Base-by-base conservation (phyloP, 2,888 invertebrate species). In the Arge pagana region DNA sequence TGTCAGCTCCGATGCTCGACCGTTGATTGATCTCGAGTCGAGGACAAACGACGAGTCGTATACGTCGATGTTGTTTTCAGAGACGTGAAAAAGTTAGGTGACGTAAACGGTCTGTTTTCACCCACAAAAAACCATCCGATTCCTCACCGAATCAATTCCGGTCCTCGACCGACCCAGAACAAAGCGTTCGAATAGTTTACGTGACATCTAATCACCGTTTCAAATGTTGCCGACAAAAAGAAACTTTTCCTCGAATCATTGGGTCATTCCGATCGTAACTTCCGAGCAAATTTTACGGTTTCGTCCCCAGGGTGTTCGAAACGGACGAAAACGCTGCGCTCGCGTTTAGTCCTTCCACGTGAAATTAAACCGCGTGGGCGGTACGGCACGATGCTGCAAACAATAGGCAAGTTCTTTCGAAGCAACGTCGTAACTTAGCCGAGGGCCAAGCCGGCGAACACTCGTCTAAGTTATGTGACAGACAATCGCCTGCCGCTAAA, bases 141-240 rank as follows among this genome's bases (percentile, higher is more conserved):
- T 33, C 13, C 21, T 15, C 16, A 42, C 42, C 3, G 21, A 21
- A 16, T 33, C 33, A 24, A 45, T 45, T 24, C 7, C 13, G 35
- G 11, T 33, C 11, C 66, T 61, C 58, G 55, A 60, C 42, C 52
- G 36, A 51, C 33, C 53, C 57, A 58, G 62, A 67, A 68, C 70
- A 69, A 66, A 63, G 63, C 56, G 53, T 63, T 63, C 55, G 52
- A 37, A 50, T 72, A 53, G 55, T 72, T 72, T 72, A 72, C 70
- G 72, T 71, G 72, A 71, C 72, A 71, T 61, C 61, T 65, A 66
- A 68, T 68, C 64, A 59, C 30, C 53, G 58, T 52, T 35, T 21
- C 18, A 13, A 18, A 31, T 11, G n/a, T 33, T 45, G 48, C 37
- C 53, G 49, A 24, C 40, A 54, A 24, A 55, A 24, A 37, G 28